phyloP scores from a whole-genome alignment of 2,888 invertebrate genomes.

The Aleiodes alternator region DNA sequence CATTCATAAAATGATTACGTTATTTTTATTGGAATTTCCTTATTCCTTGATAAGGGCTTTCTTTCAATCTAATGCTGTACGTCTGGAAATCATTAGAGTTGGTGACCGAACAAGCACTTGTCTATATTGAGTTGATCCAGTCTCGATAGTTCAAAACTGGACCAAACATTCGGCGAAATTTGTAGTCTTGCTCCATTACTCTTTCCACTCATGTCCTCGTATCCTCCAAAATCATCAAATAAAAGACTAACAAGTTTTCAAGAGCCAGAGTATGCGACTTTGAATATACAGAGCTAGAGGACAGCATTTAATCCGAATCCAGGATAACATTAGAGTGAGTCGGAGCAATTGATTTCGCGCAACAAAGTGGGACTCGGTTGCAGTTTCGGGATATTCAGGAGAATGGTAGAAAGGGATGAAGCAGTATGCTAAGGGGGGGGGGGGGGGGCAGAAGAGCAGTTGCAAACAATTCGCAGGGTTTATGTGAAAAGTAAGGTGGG shows the following conservation, averaged over 20 bases:
- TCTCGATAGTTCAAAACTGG: no score
- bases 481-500: constrained; percentile 47
- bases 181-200: background rate
- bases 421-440: constrained; percentile 18
- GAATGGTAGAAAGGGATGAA: constrained; percentile 4
- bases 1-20: constrained; percentile 3
- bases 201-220: constrained; percentile 37
- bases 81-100: no score
- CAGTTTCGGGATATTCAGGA: constrained; percentile 19
- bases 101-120: no score
- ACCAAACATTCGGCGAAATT: no score
- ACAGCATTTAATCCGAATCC: constrained; percentile 68
- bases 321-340: constrained; percentile 66
- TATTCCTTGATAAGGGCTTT: background rate
- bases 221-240: constrained; percentile 48
- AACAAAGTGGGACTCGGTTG: constrained; percentile 28
- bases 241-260: constrained; percentile 54
- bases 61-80: no score
- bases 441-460: constrained; percentile 44
- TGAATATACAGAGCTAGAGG: constrained; percentile 56
- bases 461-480: constrained; percentile 63
- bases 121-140: no score
- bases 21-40: background rate
- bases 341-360: constrained; percentile 31
- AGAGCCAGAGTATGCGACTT: constrained; percentile 57